A percentile compares a stretch with the other conserved stretches of the same genome.
These are phyloP conservation scores for Ectemnius continuus DNA, from an alignment of 2,888 invertebrate genomes.

Conservation along the genomic window DNA sequence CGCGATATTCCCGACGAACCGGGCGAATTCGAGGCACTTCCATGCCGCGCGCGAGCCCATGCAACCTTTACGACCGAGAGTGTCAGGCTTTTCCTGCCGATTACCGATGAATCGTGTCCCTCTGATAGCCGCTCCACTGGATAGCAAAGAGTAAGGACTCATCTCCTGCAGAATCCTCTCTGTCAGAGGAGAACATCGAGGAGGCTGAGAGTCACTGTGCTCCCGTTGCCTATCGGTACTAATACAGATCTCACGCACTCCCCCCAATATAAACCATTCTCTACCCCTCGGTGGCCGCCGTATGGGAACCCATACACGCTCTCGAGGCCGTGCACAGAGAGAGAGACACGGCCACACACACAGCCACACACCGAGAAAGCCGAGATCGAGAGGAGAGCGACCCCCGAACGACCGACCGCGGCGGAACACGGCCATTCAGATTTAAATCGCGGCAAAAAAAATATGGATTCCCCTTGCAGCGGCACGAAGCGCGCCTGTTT, in stretches of 20 bases:
- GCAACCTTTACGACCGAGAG: constrained; percentile 1
- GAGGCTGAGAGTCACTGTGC: constrained; percentile 56
- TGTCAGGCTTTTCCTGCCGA: neutral
- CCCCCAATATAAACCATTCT: constrained; percentile 75
- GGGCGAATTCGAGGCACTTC: constrained; percentile 45
- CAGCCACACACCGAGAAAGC: constrained; percentile 34
- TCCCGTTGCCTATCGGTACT: constrained; percentile 67
- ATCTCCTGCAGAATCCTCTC: neutral
- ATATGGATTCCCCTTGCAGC: constrained; percentile 69
- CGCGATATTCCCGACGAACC: constrained; percentile 51
- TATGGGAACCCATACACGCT: constrained; percentile 67
- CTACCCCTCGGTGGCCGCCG: constrained; percentile 62
- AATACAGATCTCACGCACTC: constrained; percentile 77
- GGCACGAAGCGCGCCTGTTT: constrained; percentile 69
- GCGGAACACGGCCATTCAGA: constrained; percentile 73
- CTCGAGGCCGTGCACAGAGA: no score
- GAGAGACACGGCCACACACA: neutral
- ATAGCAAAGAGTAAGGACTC: neutral
- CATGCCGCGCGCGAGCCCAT: constrained; percentile 16
- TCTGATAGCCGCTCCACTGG: neutral
- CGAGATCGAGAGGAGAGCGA: constrained; percentile 20
- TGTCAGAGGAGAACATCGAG: neutral
- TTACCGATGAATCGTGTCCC: neutral
- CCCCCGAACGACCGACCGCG: constrained; percentile 69
- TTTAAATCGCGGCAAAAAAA: constrained; percentile 74